Conservation (phyloP, 1,140 invertebrate genomes). For the Saccostrea cuccullata region DNA sequence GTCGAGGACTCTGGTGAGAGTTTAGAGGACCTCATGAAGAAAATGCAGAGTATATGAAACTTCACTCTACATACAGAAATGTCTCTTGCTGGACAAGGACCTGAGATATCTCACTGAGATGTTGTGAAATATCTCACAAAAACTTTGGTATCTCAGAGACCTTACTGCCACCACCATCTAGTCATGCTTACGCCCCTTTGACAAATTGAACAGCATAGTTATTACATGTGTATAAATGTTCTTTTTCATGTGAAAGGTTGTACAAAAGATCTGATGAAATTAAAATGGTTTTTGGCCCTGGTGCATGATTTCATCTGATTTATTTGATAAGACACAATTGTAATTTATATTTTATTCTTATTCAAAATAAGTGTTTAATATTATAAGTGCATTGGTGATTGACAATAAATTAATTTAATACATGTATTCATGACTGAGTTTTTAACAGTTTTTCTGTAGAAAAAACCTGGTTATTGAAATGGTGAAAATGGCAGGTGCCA, state of each 20-base stretch:
- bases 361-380: no score
- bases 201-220: not conserved
- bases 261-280: slow-evolving; percentile 1
- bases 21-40: slow-evolving; percentile 92
- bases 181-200: not conserved
- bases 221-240: not conserved
- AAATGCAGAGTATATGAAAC: slow-evolving; percentile 89
- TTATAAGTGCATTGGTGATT: no score
- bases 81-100: slow-evolving; percentile 22
- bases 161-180: not conserved
- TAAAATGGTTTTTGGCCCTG: not conserved
- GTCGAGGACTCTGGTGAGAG: slow-evolving; percentile 80
- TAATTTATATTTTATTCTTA: no score
- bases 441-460: no score
- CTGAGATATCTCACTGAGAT: not conserved
- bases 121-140: not conserved
- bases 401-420: no score
- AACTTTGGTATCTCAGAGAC: not conserved
- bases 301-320: slow-evolving; percentile 1
- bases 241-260: slow-evolving; percentile 5
- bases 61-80: not conserved
- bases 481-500: no score
- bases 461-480: no score
- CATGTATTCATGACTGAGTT: no score
- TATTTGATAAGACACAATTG: not conserved